phyloP scores from a whole-genome alignment of 2,888 invertebrate species.

The Campoletis raptor region DNA sequence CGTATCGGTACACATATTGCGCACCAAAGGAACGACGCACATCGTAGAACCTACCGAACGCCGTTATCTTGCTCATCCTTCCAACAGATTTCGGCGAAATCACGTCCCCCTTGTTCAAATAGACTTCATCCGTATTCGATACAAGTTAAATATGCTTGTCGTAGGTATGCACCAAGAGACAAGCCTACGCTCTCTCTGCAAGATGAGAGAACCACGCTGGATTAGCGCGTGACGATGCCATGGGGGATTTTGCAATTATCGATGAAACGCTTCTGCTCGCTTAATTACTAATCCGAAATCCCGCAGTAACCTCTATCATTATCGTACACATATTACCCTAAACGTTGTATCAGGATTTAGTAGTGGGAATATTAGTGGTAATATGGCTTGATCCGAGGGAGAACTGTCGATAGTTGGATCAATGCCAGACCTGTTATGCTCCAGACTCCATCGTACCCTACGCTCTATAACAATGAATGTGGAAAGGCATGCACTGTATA shows the following conservation, averaged over 20 bases:
- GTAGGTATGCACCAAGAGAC: background rate
- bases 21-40: background rate
- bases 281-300: slow-evolving; percentile 61
- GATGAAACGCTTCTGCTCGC: slow-evolving; percentile 53
- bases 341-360: slow-evolving; percentile 49
- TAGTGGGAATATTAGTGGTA: slow-evolving; percentile 46
- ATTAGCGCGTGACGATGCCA: slow-evolving; percentile 47
- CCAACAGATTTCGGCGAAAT: background rate
- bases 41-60: background rate
- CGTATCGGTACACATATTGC: background rate
- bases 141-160: slow-evolving; percentile 12
- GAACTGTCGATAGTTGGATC: slow-evolving; percentile 62
- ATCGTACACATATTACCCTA: slow-evolving; percentile 50
- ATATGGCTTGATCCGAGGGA: slow-evolving; percentile 49
- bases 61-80: background rate
- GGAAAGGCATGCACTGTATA: slow-evolving; percentile 20
- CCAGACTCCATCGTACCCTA: slow-evolving; percentile 7
- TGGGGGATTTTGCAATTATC: slow-evolving; percentile 62
- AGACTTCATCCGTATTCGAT: background rate
- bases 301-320: slow-evolving; percentile 42
- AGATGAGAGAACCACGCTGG: slow-evolving; percentile 29
- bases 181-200: background rate
- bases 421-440: slow-evolving; percentile 43
- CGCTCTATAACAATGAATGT: slow-evolving; percentile 25
- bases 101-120: background rate